Percentiles rank a stretch among this genome's conserved stretches.
These are phyloP conservation scores for Marmota monax DNA, from an alignment of 2,113 vertebrate species.

Conservation along the genomic window DNA sequence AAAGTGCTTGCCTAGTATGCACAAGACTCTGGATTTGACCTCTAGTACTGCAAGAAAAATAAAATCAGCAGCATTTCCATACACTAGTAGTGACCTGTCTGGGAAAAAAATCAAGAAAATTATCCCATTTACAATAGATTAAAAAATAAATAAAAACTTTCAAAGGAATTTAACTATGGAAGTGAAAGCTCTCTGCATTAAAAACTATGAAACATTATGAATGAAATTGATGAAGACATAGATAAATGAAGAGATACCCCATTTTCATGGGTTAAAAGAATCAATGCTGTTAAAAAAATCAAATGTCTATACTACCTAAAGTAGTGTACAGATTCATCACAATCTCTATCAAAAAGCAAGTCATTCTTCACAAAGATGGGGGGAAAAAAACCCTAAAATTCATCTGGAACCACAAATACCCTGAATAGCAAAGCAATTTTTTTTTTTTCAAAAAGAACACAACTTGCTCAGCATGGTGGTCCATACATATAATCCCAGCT, in stretches of 20 bases:
- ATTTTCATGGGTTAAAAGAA: not conserved
- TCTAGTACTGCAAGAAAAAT: not conserved
- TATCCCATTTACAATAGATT: not conserved
- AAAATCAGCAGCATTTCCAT: not conserved
- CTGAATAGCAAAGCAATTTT: not conserved
- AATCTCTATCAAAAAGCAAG: not conserved
- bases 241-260: not conserved
- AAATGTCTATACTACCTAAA: too few relatives aligned
- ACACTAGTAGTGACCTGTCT: not conserved
- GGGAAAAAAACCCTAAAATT: not conserved
- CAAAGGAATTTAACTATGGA: not conserved
- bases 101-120: not conserved
- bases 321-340: not conserved
- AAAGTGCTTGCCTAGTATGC: not conserved
- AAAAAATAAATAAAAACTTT: not conserved
- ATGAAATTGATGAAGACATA: not conserved
- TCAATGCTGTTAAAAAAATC: not conserved
- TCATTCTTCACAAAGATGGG: too few relatives aligned
- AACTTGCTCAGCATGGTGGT: too few relatives aligned
- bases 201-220: not conserved
- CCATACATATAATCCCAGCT: too few relatives aligned
- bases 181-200: not conserved
- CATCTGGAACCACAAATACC: too few relatives aligned
- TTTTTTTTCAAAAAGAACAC: not conserved
- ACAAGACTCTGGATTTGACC: not conserved